Evolutionary conservation across 2,888 invertebrate genomes (phyloP).

Genomic region (Leptinotarsa peninsularis): DNA sequence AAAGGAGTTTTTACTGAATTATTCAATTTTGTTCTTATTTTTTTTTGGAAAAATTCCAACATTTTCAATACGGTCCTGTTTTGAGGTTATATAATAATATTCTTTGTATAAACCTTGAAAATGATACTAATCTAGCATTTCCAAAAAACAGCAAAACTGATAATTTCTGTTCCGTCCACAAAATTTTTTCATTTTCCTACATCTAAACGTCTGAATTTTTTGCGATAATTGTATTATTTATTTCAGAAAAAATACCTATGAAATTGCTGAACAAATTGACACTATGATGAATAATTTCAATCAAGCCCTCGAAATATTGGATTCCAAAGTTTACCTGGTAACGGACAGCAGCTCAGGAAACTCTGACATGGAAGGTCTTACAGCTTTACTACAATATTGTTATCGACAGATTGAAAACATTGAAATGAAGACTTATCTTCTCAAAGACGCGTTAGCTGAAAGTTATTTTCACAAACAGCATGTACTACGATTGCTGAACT

Average conservation of each 20-base stretch:
- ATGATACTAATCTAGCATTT: no score
- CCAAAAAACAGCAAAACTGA: no score
- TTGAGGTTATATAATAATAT: no score
- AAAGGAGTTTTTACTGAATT: no score
- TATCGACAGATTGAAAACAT: constrained; percentile 4
- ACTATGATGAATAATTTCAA: constrained; percentile 3
- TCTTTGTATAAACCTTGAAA: no score
- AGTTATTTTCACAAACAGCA: not conserved
- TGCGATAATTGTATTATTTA: not conserved
- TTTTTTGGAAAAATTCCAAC: no score
- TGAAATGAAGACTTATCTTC: not conserved
- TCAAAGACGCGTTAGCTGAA: constrained; percentile 9
- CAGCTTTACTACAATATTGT: not conserved
- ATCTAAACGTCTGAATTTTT: no score
- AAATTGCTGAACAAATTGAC: constrained; percentile 21
- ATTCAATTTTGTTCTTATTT: no score
- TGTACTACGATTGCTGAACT: constrained; percentile 3
- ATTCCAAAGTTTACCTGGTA: not conserved
- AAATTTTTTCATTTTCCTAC: no score
- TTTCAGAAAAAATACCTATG: constrained; percentile 22
- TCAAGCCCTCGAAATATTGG: not conserved
- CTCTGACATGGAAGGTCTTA: constrained; percentile 15
- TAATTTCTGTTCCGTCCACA: no score
- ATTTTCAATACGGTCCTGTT: no score
- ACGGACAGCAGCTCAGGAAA: not conserved